These are phyloP conservation scores for Xanthia icteritia DNA, from an alignment of 2,888 invertebrate genomes.

Conservation along the genomic window DNA sequence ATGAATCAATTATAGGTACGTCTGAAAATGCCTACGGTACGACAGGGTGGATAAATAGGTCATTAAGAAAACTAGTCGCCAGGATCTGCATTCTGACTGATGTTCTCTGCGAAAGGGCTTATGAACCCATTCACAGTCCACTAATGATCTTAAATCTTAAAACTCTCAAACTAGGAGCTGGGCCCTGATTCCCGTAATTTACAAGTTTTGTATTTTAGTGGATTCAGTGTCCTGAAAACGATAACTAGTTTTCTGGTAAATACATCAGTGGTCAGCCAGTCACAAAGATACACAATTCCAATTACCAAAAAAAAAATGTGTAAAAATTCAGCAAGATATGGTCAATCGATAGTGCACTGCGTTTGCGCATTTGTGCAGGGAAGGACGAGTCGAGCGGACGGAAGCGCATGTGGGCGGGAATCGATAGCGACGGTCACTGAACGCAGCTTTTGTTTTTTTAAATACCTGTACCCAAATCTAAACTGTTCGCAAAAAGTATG, in stretches of 20 bases:
- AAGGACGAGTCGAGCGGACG: constrained; percentile 63
- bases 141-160: no score
- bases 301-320: no score
- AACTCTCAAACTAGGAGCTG: no score
- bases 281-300: not conserved
- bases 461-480: constrained; percentile 47
- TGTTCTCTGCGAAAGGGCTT: not conserved
- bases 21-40: not conserved
- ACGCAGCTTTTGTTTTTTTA: constrained; percentile 62
- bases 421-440: constrained; percentile 76
- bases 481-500: constrained; percentile 18
- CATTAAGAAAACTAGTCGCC: not conserved
- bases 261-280: not conserved
- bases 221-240: no score
- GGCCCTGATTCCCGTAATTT: no score
- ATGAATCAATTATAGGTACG: not conserved
- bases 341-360: constrained; percentile 23
- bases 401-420: constrained; percentile 76
- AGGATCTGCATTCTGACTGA: not conserved
- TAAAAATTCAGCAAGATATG: constrained; percentile 8
- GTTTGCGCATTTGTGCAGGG: constrained; percentile 42
- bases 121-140: not conserved
- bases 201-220: no score
- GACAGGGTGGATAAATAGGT: not conserved
- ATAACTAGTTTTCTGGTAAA: no score